phyloP scores from a whole-genome alignment of 2,888 invertebrate genomes.

The Boloria selene region DNA sequence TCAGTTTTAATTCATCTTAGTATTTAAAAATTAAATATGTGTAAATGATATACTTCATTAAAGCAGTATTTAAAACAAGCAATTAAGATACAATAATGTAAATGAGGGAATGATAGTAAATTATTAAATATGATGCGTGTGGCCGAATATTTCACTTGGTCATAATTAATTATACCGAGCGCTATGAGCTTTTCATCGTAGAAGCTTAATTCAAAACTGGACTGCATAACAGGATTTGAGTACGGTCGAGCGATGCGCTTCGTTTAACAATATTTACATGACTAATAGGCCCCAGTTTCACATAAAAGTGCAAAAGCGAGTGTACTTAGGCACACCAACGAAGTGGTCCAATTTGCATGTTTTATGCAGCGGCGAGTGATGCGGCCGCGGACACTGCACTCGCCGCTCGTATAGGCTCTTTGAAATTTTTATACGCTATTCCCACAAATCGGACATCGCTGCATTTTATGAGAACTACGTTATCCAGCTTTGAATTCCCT shows the following conservation, averaged over 20 bases:
- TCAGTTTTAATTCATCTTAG: background rate
- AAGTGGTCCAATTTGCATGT: conserved; percentile 81
- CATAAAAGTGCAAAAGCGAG: conserved; percentile 78
- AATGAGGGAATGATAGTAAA: conserved; percentile 1
- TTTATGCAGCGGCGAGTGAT: conserved; percentile 76
- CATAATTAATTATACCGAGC: conserved; percentile 26
- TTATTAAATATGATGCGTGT: conserved; percentile 15
- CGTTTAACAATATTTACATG: conserved; percentile 78
- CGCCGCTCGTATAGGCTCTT: conserved; percentile 58
- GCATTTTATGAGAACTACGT: conserved; percentile 66
- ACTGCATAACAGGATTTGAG: conserved; percentile 29
- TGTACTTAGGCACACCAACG: conserved; percentile 71
- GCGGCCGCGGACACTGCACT: conserved; percentile 61
- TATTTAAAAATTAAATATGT: background rate
- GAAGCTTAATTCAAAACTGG: conserved; percentile 28
- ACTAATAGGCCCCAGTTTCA: conserved; percentile 66
- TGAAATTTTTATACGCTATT: conserved; percentile 78
- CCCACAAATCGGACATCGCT: conserved; percentile 73
- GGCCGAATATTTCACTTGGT: conserved; percentile 11
- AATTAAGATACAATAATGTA: background rate
- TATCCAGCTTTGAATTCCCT: conserved; percentile 48
- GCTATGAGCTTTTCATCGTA: conserved; percentile 25
- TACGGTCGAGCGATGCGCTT: conserved; percentile 42
- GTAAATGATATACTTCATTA: background rate
- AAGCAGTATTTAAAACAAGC: background rate